Percentiles rank a stretch among this genome's conserved stretches.
Conservation (phyloP, 2,888 invertebrate genomes). For the Eueremaeus valkanovi region DNA sequence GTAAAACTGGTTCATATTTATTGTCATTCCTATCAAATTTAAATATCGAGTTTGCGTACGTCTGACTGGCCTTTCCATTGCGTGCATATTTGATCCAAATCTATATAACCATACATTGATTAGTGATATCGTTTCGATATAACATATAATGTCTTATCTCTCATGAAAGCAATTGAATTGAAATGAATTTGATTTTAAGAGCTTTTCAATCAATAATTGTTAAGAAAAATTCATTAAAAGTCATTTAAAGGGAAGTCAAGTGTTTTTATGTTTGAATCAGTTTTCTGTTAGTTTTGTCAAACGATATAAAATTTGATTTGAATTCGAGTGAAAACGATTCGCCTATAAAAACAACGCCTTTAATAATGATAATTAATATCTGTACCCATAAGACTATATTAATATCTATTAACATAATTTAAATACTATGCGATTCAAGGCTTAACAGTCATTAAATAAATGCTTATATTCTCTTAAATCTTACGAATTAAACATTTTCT, state of each 20-base stretch:
- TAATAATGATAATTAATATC: constrained; percentile 27
- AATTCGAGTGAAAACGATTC: not conserved
- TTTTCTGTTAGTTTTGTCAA: not conserved
- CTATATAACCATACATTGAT: no score
- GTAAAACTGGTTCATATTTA: constrained; percentile 6
- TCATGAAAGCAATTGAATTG: no score
- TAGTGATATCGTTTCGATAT: no score
- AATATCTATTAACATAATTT: constrained; percentile 21
- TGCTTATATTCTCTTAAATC: not conserved
- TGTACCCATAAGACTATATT: constrained; percentile 16
- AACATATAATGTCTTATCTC: no score
- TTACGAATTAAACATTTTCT: constrained; percentile 18
- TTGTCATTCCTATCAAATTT: constrained; percentile 13
- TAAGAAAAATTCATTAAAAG: not conserved
- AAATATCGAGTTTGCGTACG: not conserved
- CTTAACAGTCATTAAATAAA: constrained; percentile 22
- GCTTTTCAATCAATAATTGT: no score
- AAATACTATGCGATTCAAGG: constrained; percentile 11
- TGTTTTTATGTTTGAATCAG: not conserved
- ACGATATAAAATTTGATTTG: not conserved
- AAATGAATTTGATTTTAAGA: no score
- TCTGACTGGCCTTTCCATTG: not conserved
- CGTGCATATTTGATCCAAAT: not conserved
- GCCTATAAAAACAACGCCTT: constrained; percentile 28
- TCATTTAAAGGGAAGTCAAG: not conserved